Evolutionary conservation across 2,113 vertebrate species (phyloP).

Genomic region (Ceuthmochares aereus): DNA sequence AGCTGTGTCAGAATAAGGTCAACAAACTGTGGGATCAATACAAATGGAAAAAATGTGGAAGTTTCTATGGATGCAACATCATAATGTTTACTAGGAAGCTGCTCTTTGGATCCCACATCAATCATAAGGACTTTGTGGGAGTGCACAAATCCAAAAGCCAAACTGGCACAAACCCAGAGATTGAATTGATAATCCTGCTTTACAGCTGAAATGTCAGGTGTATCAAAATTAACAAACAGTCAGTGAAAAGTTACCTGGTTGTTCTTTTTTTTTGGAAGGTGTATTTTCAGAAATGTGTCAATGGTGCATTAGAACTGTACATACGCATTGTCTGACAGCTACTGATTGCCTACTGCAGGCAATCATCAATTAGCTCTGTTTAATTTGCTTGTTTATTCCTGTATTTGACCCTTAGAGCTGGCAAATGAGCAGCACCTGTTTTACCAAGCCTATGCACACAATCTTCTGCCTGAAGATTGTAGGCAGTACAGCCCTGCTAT

Average conservation of each 20-base stretch:
- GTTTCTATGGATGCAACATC: not conserved
- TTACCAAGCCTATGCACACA: not conserved
- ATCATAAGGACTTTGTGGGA: not conserved
- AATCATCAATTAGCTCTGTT: not conserved
- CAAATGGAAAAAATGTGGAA: not conserved
- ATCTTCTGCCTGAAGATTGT: not conserved
- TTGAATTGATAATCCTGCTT: not conserved
- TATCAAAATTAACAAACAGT: not conserved
- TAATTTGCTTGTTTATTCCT: not conserved
- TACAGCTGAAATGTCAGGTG: not conserved
- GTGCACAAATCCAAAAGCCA: not conserved
- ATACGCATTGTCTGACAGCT: not conserved
- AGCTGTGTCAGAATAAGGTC: not conserved
- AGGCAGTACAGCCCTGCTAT: not conserved
- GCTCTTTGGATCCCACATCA: not conserved
- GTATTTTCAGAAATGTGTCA: not conserved
- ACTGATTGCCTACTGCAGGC: not conserved
- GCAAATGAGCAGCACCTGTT: not conserved
- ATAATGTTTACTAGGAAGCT: not conserved
- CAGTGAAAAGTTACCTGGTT: not conserved
- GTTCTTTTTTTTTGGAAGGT: not conserved
- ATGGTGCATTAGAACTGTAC: not conserved
- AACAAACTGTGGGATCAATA: not conserved
- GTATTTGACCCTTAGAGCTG: not conserved
- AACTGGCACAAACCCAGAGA: rapidly evolving